Base-by-base conservation (phyloP, 2,888 invertebrate species). In the Dioctria linearis region DNA sequence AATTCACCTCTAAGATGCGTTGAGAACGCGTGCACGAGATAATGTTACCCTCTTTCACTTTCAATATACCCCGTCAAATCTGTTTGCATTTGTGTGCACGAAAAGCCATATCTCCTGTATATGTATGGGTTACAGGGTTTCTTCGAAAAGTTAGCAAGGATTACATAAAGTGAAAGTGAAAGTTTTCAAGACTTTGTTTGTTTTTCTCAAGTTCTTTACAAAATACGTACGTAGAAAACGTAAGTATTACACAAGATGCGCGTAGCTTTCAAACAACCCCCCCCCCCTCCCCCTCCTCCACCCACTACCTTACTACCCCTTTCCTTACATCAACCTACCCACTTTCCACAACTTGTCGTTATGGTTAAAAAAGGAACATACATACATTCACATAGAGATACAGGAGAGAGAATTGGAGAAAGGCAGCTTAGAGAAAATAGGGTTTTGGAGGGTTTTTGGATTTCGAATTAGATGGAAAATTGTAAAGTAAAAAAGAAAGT, bases 141-240 rank as follows among this genome's bases (percentile, higher is more conserved):
- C n/a, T 57, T 40, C n/a, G 40, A 57, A 42, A 42, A 73, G 25
- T 25, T 25, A 59, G 40, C 73, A 73, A 73, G 73, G 73, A 73
- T 73, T 73, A 73, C 73, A 57, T 73, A 73, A 73, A 57, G 57
- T 73, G 57, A 73, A 73, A 73, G 42, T 73, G 73, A 73, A 73
- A 57, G 73, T 71, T 69, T 54, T 73, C 59, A 42, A 39, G 73
- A 42, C 57, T 57, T 73, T 59, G 73, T 73, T 73, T 73, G 73
- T 73, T 73, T 73, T 59, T 73, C 73, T n/a, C 59, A 57, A 73
- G 13, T 42, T 57, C 57, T 9, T 66, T 51, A 42, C 57, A 57
- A 6, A 73, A 73, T 11, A 54, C 54, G 39, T 37, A 73, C 46
- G 40, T 40, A 51, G 73, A 39, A 54, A 25, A 59, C n/a, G 73